Percentiles rank a stretch among this genome's conserved stretches.
Evolutionary conservation across 2,113 vertebrate genomes (phyloP).

Genomic region (Telmatochromis sp.): DNA sequence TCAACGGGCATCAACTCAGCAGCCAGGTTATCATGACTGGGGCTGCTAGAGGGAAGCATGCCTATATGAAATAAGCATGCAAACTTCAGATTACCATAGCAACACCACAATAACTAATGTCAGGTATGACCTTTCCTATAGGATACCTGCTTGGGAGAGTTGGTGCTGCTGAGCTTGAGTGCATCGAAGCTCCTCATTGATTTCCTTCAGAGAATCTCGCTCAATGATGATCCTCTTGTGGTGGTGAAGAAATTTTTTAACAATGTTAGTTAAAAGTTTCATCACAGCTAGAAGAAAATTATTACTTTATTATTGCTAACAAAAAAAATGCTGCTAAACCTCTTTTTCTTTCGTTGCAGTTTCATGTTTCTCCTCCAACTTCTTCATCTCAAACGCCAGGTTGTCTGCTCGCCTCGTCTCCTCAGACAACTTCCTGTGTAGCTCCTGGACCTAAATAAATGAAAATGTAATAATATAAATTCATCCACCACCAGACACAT

Average conservation of each 20-base stretch:
- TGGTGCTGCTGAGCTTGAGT: constrained; percentile 89
- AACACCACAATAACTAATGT: not conserved
- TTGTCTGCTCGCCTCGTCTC: constrained; percentile 92
- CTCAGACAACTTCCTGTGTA: constrained; percentile 87
- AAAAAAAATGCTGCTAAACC: constrained; percentile 57
- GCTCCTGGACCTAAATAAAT: constrained; percentile 83
- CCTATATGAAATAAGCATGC: constrained; percentile 20
- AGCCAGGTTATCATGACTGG: constrained; percentile 87
- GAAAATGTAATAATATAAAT: not conserved
- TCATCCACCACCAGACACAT: not conserved
- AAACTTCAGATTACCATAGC: not conserved
- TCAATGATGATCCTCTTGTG: constrained; percentile 86
- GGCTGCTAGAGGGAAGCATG: constrained; percentile 71
- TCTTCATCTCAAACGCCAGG: constrained; percentile 87
- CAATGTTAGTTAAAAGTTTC: not conserved
- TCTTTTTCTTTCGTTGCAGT: constrained; percentile 91
- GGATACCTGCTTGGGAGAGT: constrained; percentile 82
- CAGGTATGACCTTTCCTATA: not conserved
- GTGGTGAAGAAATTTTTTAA: not conserved
- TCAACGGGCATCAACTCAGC: constrained; percentile 91
- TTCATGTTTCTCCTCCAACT: constrained; percentile 89
- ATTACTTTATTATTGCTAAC: not conserved
- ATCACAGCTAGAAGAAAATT: not conserved
- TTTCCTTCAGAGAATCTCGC: constrained; percentile 88
- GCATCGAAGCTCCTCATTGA: constrained; percentile 91